A percentile compares a stretch with the other conserved stretches of the same genome.
phyloP scores from a whole-genome alignment of 2,888 invertebrate species.

The Trissonchulus latispiculum region DNA sequence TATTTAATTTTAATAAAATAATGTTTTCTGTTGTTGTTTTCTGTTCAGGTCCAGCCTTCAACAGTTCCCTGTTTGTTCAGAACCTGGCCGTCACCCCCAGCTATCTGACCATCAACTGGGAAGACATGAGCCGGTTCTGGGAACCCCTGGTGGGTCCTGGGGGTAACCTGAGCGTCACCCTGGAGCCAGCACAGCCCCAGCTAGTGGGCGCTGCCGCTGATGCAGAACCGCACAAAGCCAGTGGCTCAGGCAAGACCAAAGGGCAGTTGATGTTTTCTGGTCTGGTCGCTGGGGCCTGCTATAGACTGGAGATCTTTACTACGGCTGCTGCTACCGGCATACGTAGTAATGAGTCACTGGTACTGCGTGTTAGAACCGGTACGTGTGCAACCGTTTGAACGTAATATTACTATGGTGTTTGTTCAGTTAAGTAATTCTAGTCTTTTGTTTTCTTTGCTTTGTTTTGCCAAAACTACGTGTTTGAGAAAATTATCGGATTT shows the following conservation, averaged over 20 bases:
- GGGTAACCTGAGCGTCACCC: background rate
- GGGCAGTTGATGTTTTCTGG: background rate
- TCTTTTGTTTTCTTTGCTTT: too few relatives aligned
- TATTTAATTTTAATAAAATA: too few relatives aligned
- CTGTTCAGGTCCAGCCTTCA: constrained; percentile 14
- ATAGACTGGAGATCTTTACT: background rate
- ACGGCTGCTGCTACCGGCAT: background rate
- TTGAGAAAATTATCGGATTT: too few relatives aligned
- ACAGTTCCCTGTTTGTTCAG: background rate
- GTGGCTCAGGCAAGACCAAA: background rate
- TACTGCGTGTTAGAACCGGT: background rate
- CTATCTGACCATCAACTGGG: background rate
- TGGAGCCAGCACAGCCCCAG: too few relatives aligned
- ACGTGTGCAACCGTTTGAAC: background rate
- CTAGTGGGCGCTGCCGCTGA: background rate
- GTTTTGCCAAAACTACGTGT: too few relatives aligned
- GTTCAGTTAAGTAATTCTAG: too few relatives aligned
- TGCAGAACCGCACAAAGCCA: background rate
- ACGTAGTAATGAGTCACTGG: background rate
- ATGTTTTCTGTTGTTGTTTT: background rate
- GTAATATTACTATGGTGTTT: too few relatives aligned
- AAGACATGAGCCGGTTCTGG: background rate
- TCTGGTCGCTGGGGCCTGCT: constrained; percentile 19
- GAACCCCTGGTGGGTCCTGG: background rate
- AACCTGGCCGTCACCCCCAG: background rate